These are phyloP conservation scores for Frankliniella intonsa DNA, from an alignment of 2,888 invertebrate genomes.

Conservation along the genomic window DNA sequence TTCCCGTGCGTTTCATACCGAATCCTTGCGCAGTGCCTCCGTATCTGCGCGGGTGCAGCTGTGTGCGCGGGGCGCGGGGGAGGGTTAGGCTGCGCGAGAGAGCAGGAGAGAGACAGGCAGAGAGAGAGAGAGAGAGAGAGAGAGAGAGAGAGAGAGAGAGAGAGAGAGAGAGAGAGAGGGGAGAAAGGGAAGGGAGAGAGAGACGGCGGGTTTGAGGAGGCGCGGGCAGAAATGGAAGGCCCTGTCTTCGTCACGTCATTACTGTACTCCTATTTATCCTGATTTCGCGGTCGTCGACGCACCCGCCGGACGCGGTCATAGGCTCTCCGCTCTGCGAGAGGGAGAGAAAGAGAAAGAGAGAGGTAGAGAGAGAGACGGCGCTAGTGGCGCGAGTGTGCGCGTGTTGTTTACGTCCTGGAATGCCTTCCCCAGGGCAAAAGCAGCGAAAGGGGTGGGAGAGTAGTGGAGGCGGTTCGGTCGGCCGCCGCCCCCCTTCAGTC, in stretches of 20 bases:
- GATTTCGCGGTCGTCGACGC: too few species aligned
- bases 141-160: not conserved
- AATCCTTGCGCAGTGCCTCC: not conserved
- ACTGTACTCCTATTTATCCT: too few species aligned
- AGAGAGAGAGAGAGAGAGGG: not conserved
- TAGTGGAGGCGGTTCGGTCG: not conserved
- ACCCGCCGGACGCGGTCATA: too few species aligned
- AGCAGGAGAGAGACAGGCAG: not conserved
- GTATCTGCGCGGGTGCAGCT: not conserved
- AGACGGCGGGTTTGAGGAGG: not conserved
- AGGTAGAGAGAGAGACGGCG: not conserved
- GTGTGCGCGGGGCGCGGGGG: not conserved
- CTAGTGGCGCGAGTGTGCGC: not conserved
- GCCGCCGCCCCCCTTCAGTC: not conserved
- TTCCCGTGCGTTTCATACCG: not conserved
- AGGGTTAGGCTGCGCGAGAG: not conserved
- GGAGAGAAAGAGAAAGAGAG: not conserved
- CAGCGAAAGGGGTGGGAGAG: not conserved
- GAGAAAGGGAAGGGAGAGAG: not conserved
- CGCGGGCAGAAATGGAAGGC: too few species aligned
- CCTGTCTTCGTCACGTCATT: too few species aligned
- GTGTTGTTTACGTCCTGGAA: constrained; percentile 15
- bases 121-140: not conserved
- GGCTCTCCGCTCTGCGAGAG: not conserved
- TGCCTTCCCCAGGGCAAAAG: not conserved